Evolutionary conservation across 2,797 vertebrate genomes (phyloP).

Genomic region (Chrosomus eos): DNA sequence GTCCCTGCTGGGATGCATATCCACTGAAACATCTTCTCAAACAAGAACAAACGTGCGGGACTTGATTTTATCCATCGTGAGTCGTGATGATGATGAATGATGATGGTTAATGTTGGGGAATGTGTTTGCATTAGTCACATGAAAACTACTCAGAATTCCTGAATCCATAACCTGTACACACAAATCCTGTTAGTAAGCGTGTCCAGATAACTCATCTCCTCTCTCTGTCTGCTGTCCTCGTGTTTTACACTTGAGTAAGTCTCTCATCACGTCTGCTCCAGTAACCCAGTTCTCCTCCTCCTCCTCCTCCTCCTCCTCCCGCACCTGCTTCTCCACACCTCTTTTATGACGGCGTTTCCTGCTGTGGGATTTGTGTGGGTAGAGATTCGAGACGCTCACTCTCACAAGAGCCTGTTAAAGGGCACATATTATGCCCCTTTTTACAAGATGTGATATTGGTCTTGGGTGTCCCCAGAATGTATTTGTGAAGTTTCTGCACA

Average conservation of each 20-base stretch:
- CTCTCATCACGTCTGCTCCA: constrained; percentile 29
- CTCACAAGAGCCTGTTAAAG: neutral
- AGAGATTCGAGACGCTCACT: neutral
- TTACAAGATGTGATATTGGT: no score
- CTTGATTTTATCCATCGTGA: neutral
- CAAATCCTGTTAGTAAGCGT: neutral
- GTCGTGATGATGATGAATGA: neutral
- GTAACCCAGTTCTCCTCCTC: constrained; percentile 25
- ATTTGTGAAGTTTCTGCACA: no score
- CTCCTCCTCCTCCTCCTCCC: neutral
- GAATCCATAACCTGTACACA: neutral
- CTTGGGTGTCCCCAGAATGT: no score
- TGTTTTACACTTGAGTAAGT: constrained; percentile 22
- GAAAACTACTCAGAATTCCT: neutral
- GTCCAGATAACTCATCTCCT: neutral
- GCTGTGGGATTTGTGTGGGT: neutral
- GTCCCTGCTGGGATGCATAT: neutral
- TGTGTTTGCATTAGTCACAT: constrained; percentile 13
- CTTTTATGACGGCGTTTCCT: constrained; percentile 2
- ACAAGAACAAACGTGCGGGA: neutral
- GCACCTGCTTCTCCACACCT: neutral
- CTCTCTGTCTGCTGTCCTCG: neutral
- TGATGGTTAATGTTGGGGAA: neutral
- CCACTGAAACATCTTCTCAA: neutral
- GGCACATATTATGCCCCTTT: no score